Percentiles rank a stretch among this genome's conserved stretches.
Conservation (phyloP, 2,888 invertebrate genomes). For the Calephelis perditalis region DNA sequence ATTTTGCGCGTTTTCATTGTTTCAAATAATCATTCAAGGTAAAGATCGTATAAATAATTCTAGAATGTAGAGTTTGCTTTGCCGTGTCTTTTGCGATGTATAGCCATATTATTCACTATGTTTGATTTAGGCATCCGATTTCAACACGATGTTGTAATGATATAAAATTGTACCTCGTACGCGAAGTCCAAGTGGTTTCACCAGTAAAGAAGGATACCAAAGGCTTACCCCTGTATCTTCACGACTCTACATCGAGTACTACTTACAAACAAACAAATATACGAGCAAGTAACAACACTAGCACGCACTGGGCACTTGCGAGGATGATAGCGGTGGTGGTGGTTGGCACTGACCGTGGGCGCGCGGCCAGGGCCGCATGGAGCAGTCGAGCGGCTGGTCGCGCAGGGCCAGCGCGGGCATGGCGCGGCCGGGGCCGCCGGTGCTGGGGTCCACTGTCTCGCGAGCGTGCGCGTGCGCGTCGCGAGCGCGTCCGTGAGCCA, state of each 20-base stretch:
- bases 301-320: conserved; percentile 14
- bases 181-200: not conserved
- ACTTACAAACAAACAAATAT: conserved; percentile 7
- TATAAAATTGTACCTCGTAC: not conserved
- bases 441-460: conserved; percentile 59
- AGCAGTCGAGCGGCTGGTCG: conserved; percentile 85
- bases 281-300: conserved; percentile 1
- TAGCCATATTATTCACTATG: no score
- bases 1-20: no score
- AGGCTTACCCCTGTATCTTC: not conserved
- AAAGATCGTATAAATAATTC: no score
- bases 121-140: no score
- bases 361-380: conserved; percentile 77
- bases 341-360: conserved; percentile 56
- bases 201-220: not conserved
- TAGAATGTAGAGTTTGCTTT: no score
- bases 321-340: conserved; percentile 12
- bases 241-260: conserved; percentile 1
- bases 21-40: no score
- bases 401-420: conserved; percentile 82
- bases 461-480: conserved; percentile 53
- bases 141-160: no score
- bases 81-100: no score
- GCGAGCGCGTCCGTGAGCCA: conserved; percentile 65
- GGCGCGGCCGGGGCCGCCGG: conserved; percentile 77